phyloP scores from a whole-genome alignment of 2,888 invertebrate genomes.

The Tinea pellionella region DNA sequence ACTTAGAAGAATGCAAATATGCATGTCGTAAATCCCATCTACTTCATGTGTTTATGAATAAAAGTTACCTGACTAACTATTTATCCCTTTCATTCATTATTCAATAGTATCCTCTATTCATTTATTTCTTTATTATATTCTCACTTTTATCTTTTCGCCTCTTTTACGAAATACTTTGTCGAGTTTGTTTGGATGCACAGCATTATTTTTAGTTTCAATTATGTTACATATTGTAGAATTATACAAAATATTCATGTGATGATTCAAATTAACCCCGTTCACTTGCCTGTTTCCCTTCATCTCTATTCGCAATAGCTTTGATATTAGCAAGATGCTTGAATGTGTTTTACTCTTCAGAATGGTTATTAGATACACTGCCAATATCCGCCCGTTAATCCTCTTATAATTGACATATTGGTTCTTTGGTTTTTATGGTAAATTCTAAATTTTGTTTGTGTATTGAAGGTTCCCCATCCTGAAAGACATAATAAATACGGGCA shows the following conservation, averaged over 20 bases:
- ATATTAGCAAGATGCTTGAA: neutral
- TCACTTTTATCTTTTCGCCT: neutral
- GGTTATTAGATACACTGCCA: neutral
- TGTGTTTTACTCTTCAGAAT: neutral
- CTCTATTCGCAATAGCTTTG: neutral
- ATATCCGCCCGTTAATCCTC: neutral
- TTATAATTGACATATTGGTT: neutral
- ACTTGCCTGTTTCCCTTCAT: neutral
- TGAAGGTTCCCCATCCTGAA: conserved; percentile 75
- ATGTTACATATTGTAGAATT: too few species aligned
- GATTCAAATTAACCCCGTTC: neutral
- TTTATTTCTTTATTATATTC: neutral
- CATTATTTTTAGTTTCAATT: neutral
- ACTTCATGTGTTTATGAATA: conserved; percentile 70
- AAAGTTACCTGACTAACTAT: conserved; percentile 60
- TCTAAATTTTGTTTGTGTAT: conserved; percentile 70
- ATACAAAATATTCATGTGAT: neutral
- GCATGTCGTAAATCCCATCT: conserved; percentile 54
- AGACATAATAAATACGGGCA: conserved; percentile 72
- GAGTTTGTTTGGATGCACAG: neutral
- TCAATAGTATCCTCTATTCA: neutral
- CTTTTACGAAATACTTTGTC: neutral
- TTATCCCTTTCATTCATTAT: conserved; percentile 36
- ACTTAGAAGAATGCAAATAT: conserved; percentile 49
- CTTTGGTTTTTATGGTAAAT: conserved; percentile 22